phyloP scores from a whole-genome alignment of 2,797 vertebrate species.

The Zalophus californianus region DNA sequence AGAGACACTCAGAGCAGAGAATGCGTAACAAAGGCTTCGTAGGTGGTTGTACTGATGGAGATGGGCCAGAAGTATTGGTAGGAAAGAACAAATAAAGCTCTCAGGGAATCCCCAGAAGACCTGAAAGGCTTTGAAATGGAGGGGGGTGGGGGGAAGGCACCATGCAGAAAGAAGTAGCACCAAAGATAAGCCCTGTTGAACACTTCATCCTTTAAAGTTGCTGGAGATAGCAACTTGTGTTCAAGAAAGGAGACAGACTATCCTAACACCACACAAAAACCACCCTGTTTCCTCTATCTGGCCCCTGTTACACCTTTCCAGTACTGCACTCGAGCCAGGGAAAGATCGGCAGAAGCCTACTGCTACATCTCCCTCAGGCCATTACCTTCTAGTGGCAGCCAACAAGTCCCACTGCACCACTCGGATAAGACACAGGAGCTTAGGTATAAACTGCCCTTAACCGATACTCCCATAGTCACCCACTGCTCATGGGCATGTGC shows the following conservation, averaged over 20 bases:
- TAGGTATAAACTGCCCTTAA: background rate
- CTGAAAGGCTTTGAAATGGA: constrained; percentile 3
- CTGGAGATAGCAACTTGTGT: background rate
- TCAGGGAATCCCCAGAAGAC: background rate
- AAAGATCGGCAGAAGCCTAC: background rate
- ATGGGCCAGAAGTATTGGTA: background rate
- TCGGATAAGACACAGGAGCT: background rate
- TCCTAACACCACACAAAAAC: background rate
- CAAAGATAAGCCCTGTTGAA: constrained; percentile 48
- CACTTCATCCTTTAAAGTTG: background rate
- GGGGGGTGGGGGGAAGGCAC: background rate
- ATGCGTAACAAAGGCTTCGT: constrained; percentile 18
- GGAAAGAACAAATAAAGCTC: constrained; percentile 42
- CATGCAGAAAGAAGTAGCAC: background rate
- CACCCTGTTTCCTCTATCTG: background rate
- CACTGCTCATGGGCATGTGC: background rate
- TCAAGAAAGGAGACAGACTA: constrained; percentile 14
- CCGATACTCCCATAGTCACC: background rate
- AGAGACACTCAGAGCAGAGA: constrained; percentile 31
- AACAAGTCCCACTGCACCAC: background rate
- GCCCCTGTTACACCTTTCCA: background rate
- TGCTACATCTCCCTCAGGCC: background rate
- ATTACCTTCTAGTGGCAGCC: background rate
- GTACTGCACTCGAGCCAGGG: background rate
- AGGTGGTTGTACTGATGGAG: background rate